Evolutionary conservation across 2,888 invertebrate genomes (phyloP).

Genomic region (Agrotis clavis): DNA sequence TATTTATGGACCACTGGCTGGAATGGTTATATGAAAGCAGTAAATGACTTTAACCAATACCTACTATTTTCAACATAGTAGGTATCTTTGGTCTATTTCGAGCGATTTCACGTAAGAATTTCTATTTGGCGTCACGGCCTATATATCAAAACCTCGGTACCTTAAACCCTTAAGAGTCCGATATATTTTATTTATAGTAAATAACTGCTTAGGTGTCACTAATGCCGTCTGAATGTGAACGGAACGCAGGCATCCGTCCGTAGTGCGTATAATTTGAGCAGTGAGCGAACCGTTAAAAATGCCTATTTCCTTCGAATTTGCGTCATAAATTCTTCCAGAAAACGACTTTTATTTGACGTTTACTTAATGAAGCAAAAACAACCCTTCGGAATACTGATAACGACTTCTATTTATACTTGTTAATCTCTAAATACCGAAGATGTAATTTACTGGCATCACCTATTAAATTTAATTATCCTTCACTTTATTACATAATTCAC

Average conservation of each 20-base stretch:
- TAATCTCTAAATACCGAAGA: slow-evolving; percentile 32
- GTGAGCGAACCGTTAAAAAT: slow-evolving; percentile 34
- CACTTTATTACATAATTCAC: slow-evolving; percentile 36
- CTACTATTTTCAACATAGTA: too few relatives aligned
- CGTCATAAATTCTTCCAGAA: slow-evolving; percentile 42
- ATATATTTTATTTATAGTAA: slow-evolving; percentile 15
- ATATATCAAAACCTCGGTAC: not conserved
- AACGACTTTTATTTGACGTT: slow-evolving; percentile 42
- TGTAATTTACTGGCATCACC: slow-evolving; percentile 30
- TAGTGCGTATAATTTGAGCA: slow-evolving; percentile 29
- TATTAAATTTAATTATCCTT: slow-evolving; percentile 48
- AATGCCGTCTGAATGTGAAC: slow-evolving; percentile 20
- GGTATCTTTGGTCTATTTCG: too few relatives aligned
- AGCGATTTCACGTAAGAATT: not conserved
- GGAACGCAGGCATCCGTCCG: slow-evolving; percentile 8
- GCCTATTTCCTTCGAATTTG: slow-evolving; percentile 19
- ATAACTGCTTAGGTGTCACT: slow-evolving; percentile 12
- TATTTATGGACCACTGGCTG: too few relatives aligned
- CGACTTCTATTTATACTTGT: slow-evolving; percentile 43
- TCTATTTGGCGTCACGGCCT: not conserved
- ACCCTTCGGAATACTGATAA: slow-evolving; percentile 23
- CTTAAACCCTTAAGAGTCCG: not conserved
- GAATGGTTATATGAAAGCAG: too few relatives aligned
- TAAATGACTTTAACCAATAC: too few relatives aligned
- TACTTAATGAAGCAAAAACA: slow-evolving; percentile 39